A percentile compares a stretch with the other conserved stretches of the same genome.
These are phyloP conservation scores for Tetragnatha montana DNA, from an alignment of 2,888 invertebrate species.

Conservation along the genomic window DNA sequence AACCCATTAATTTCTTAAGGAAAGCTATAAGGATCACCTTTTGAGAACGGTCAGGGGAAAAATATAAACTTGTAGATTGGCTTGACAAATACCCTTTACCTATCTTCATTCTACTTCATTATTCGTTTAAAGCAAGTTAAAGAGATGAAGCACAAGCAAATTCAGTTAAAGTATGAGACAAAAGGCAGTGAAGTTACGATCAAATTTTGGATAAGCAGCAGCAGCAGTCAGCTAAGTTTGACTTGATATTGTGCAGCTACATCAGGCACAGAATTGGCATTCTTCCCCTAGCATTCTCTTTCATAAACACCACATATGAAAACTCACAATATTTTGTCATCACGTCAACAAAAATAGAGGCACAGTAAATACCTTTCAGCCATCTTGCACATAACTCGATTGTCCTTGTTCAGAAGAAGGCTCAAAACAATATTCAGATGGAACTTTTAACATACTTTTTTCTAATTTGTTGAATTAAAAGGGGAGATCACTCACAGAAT, in stretches of 20 bases:
- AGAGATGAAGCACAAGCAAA: too few species aligned
- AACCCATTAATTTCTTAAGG: too few species aligned
- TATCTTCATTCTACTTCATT: too few species aligned
- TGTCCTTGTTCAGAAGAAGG: not conserved
- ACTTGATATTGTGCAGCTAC: not conserved
- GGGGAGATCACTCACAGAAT: not conserved
- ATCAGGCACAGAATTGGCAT: not conserved
- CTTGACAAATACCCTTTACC: too few species aligned
- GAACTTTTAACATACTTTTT: not conserved
- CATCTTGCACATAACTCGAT: not conserved
- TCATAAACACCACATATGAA: not conserved
- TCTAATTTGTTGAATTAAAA: not conserved
- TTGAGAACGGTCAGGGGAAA: too few species aligned
- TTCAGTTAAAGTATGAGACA: not conserved
- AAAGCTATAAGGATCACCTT: too few species aligned
- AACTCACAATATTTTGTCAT: not conserved
- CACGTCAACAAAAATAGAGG: not conserved
- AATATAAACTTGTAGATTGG: too few species aligned
- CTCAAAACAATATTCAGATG: not conserved
- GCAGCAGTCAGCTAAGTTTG: too few species aligned
- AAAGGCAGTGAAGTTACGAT: not conserved
- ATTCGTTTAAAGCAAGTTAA: too few species aligned
- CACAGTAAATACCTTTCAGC: not conserved
- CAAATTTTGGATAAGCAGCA: slow-evolving; percentile 16
- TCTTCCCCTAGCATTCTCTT: not conserved